These are phyloP conservation scores for Glaucomys volans DNA, from an alignment of 2,113 vertebrate genomes.

Conservation along the genomic window DNA sequence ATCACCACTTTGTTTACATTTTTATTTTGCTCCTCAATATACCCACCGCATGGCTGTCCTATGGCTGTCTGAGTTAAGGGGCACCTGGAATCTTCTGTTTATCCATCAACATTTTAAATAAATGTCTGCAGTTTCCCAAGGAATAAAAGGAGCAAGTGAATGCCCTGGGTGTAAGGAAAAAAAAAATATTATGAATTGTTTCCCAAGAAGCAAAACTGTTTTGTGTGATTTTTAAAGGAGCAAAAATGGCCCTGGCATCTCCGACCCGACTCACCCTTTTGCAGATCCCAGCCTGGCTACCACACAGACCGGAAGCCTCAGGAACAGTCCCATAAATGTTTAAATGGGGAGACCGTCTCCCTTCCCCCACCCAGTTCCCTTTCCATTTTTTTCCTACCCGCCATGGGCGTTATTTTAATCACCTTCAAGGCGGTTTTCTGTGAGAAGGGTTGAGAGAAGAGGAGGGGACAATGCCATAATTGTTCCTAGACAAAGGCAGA, in stretches of 20 bases:
- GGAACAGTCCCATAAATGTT: not conserved
- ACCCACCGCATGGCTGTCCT: not conserved
- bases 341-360: not conserved
- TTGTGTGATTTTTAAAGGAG: not conserved
- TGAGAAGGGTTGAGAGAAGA: constrained; percentile 33
- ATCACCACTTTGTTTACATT: not conserved
- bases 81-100: not conserved
- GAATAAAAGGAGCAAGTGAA: not conserved
- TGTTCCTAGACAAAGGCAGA: constrained; percentile 84
- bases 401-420: constrained; percentile 89
- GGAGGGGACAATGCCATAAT: constrained; percentile 84
- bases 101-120: not conserved
- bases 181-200: not conserved
- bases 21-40: not conserved
- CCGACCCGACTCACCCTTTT: not conserved
- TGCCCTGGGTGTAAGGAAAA: not conserved
- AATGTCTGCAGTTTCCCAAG: not conserved
- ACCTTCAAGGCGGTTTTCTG: constrained; percentile 85
- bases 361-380: not conserved
- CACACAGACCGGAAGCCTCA: not conserved
- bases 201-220: constrained; percentile 35
- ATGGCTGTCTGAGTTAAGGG: not conserved
- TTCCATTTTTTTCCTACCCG: constrained; percentile 68
- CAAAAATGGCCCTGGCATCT: not conserved
- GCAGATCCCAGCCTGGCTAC: not conserved